These are phyloP conservation scores for Zootermopsis nevadensis DNA, from an alignment of 2,888 invertebrate species.

Conservation along the genomic window DNA sequence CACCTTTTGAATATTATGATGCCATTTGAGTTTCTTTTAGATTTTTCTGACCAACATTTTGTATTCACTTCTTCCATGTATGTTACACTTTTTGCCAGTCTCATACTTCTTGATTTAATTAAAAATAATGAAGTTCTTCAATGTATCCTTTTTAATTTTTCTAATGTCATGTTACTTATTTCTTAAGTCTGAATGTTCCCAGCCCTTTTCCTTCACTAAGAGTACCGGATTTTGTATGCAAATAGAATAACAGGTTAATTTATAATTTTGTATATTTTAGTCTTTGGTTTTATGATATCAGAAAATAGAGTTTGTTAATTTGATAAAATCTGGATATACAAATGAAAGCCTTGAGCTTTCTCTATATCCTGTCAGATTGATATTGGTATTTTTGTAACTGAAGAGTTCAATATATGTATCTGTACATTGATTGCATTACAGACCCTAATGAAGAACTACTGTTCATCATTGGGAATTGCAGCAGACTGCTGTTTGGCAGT, in stretches of 20 bases:
- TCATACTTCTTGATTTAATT: too few relatives aligned
- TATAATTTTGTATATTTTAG: too few relatives aligned
- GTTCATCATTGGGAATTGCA: constrained; percentile 67
- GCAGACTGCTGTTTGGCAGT: constrained; percentile 67
- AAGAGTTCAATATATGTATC: background rate
- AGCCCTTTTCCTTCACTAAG: background rate
- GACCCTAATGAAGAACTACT: constrained; percentile 73
- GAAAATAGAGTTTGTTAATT: background rate
- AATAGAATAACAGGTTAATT: too few relatives aligned
- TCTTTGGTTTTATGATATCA: too few relatives aligned
- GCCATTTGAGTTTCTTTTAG: too few relatives aligned
- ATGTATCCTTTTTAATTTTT: too few relatives aligned
- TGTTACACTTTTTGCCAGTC: too few relatives aligned
- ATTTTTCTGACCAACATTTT: too few relatives aligned
- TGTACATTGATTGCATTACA: constrained; percentile 59
- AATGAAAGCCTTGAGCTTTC: background rate
- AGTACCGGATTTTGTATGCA: too few relatives aligned
- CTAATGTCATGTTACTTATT: background rate
- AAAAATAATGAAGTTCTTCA: too few relatives aligned
- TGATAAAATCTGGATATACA: background rate
- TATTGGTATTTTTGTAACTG: background rate
- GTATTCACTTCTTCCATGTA: too few relatives aligned
- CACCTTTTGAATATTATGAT: too few relatives aligned
- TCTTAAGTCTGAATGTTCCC: background rate
- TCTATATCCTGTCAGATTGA: background rate